Conservation (phyloP, 1,140 invertebrate genomes). For the Dysdera silvatica region DNA sequence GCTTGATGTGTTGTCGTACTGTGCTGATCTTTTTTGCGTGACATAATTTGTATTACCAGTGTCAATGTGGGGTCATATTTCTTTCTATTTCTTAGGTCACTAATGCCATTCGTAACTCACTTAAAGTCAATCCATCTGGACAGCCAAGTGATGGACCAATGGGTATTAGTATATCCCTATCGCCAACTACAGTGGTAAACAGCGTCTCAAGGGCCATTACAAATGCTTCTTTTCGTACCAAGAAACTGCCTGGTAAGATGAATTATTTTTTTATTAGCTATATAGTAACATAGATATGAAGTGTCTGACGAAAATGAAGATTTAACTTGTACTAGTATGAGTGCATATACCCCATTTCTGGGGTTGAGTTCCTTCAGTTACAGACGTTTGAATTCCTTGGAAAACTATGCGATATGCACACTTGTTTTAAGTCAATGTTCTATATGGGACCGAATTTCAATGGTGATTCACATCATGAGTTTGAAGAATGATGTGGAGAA, state of each 20-base stretch:
- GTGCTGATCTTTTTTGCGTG: too few relatives aligned
- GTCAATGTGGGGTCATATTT: too few relatives aligned
- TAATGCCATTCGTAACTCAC: constrained; percentile 77
- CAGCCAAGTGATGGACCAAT: constrained; percentile 67
- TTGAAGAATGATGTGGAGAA: too few relatives aligned
- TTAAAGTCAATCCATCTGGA: constrained; percentile 55
- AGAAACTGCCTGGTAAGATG: constrained; percentile 75
- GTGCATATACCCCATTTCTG: background rate
- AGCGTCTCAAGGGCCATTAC: constrained; percentile 85
- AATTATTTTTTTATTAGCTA: constrained; percentile 13
- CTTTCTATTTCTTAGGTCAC: constrained; percentile 50
- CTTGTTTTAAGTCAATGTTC: too few relatives aligned
- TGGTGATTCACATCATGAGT: too few relatives aligned
- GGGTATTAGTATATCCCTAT: constrained; percentile 67
- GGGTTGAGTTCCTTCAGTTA: background rate
- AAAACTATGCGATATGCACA: too few relatives aligned
- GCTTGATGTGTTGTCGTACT: too few relatives aligned
- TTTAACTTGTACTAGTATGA: background rate
- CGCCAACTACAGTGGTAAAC: constrained; percentile 63
- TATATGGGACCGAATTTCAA: too few relatives aligned
- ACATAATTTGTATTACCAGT: too few relatives aligned
- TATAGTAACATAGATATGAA: background rate
- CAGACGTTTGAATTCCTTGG: background rate
- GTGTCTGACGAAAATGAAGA: background rate
- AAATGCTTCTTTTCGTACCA: constrained; percentile 90